Base-by-base conservation (phyloP, 2,797 vertebrate species). In the Acropternis orthonyx region DNA sequence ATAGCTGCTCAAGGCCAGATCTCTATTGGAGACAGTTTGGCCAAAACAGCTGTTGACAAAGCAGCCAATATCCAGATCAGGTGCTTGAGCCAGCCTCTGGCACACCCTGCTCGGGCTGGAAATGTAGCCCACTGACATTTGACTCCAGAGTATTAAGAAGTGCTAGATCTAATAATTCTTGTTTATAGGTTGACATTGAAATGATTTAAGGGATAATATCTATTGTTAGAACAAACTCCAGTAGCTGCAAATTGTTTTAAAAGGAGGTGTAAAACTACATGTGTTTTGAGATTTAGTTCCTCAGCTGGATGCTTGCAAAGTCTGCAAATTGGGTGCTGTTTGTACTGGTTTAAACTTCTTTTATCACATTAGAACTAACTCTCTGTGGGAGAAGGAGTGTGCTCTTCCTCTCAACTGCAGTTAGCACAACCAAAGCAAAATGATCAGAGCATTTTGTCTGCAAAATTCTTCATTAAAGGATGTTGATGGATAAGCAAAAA, bases 11-110 rank as follows among this genome's bases (percentile, higher is more conserved):
- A 79, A 97, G 80, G 88, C 90, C 85, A 93, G 73, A 84, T 22
- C 58, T 84, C 69, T 61, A 44, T 0, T 75, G 73, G 76, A 88
- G 59, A 74, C 18, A 52, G 48, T 89, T 83, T 71, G 67, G 74
- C 80, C 63, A 23, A 88, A 92, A 34, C 48, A 86, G 32, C 58
- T 79, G 66, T 90, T 93, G 90, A 86, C 74, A 95, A 84, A 90
- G 62, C 77, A 93, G 44, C 79, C 67, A 69, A 76, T 73, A 90
- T 69, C 67, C 0, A 0, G 72, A 69, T 34, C 59, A 69, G 48
- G 48, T 84, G 54, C 74, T 73, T 27, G 51, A 95, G 88, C 62
- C 80, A 82, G 62, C 16, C 58, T 78, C 52, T 92, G 88, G 73
- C 83, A 75, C 18, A 56, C 39, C 18, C 62, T 49, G 12, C 73